Percentiles rank a stretch among this genome's conserved stretches.
These are phyloP conservation scores for Fregata magnificens DNA, from an alignment of 2,113 vertebrate genomes.

Conservation along the genomic window DNA sequence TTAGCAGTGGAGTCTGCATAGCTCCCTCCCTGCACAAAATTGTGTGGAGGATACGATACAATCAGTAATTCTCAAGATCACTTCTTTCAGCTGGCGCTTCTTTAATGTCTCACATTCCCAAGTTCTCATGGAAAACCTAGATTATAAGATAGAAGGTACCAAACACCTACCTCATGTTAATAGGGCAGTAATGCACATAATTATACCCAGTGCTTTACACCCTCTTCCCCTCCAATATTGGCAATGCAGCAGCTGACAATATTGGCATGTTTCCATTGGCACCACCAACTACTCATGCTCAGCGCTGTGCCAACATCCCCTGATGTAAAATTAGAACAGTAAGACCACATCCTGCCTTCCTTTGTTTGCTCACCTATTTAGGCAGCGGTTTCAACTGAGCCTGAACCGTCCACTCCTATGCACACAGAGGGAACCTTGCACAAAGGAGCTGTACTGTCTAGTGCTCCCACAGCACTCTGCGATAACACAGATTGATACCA, in stretches of 20 bases:
- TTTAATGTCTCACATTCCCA: neutral
- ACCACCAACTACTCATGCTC: neutral
- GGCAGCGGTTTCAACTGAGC: neutral
- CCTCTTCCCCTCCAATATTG: neutral
- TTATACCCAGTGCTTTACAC: neutral
- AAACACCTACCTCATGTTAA: neutral
- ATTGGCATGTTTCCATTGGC: neutral
- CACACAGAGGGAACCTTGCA: neutral
- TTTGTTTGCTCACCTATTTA: neutral
- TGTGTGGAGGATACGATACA: neutral
- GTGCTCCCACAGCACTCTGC: neutral
- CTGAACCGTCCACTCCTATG: neutral
- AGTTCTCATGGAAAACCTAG: neutral
- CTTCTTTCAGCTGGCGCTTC: neutral
- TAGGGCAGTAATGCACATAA: neutral
- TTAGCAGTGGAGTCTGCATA: neutral
- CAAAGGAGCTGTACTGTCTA: neutral
- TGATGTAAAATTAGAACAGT: neutral
- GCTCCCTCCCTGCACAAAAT: neutral
- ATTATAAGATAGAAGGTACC: neutral
- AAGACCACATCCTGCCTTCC: neutral
- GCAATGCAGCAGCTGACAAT: neutral
- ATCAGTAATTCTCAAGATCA: neutral
- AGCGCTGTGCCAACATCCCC: neutral
- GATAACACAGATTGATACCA: neutral